Evolutionary conservation across 2,888 invertebrate genomes (phyloP), one percentile per base, ranked within the genome.

Genomic region (Folsomia manolachei): DNA sequence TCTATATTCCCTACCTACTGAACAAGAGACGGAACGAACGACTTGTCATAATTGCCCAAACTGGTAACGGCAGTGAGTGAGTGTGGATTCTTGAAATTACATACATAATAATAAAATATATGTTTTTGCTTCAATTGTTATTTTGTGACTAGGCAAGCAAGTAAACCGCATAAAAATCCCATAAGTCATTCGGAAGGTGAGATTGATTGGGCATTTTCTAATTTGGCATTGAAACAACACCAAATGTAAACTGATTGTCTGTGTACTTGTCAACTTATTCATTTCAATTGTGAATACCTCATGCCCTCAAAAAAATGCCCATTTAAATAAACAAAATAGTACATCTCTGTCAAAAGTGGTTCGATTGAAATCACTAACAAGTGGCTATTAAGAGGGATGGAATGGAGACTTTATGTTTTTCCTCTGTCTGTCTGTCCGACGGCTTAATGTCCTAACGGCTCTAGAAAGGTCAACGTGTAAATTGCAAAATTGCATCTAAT

Each of bases 161-260:
- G 56, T 14, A 19, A 19, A 21, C 21, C n/a, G 56, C 56, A 56
- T 56, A 56, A 56, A 56, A 56, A 19, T 19, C 19, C 7, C 56
- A 56, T 56, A 56, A 56, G 56, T 56, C 56, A 56, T 56, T 56
- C 21, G 56, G 18, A 56, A 56, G 56, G 56, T 56, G 56, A 56
- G 56, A 56, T 56, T 56, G 56, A 56, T 56, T 56, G 19, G 21
- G 21, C 56, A 21, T 56, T 56, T 56, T 7, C 56, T 19, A 7
- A 19, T 4, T 7, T 56, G 56, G 7, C 56, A 56, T 21, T 56
- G 56, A 56, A 56, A 21, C 56, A 56, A 21, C 21, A 21, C 56
- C 21, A 56, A 56, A 19, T 39, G 39, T 39, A 39, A 4, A 39
- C 4, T 39, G 14, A n/a, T n/a, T 39, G 39, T 9, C 14, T 39